These are phyloP conservation scores for Gavialis gangeticus DNA, from an alignment of 2,113 vertebrate genomes.

Conservation along the genomic window DNA sequence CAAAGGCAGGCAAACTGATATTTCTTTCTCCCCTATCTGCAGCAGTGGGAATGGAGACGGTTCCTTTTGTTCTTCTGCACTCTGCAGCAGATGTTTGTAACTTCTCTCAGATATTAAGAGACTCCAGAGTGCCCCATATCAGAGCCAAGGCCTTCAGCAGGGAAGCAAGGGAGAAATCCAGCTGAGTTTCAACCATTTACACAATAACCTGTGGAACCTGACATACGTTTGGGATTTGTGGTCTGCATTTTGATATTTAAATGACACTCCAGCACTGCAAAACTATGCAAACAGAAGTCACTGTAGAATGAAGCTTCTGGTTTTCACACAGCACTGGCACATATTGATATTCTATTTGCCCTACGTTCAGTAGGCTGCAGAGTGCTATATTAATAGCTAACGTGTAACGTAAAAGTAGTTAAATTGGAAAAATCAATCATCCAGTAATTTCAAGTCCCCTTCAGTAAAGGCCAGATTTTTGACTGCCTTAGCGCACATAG, in stretches of 20 bases:
- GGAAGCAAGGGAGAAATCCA: rapidly evolving
- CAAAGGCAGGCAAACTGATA: neutral
- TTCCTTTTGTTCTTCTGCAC: neutral
- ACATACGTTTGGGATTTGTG: neutral
- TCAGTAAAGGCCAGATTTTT: slow-evolving; percentile 33
- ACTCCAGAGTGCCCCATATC: neutral
- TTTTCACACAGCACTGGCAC: neutral
- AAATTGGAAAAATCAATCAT: slow-evolving; percentile 40
- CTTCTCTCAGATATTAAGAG: neutral
- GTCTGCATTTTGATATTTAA: neutral
- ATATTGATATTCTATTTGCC: slow-evolving; percentile 50
- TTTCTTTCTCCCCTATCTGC: neutral
- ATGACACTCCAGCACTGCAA: neutral
- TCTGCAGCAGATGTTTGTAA: neutral
- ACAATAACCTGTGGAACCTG: neutral
- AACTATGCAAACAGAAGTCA: neutral
- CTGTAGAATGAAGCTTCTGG: neutral
- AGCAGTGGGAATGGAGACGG: neutral
- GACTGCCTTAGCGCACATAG: neutral
- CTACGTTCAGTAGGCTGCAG: slow-evolving; percentile 26
- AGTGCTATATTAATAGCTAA: slow-evolving; percentile 39
- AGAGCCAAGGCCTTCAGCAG: rapidly evolving
- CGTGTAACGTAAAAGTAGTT: slow-evolving; percentile 51
- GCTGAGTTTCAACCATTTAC: neutral
- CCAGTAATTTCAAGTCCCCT: slow-evolving; percentile 11